phyloP scores from a whole-genome alignment of 2,113 vertebrate genomes.

The Scopus umbretta region DNA sequence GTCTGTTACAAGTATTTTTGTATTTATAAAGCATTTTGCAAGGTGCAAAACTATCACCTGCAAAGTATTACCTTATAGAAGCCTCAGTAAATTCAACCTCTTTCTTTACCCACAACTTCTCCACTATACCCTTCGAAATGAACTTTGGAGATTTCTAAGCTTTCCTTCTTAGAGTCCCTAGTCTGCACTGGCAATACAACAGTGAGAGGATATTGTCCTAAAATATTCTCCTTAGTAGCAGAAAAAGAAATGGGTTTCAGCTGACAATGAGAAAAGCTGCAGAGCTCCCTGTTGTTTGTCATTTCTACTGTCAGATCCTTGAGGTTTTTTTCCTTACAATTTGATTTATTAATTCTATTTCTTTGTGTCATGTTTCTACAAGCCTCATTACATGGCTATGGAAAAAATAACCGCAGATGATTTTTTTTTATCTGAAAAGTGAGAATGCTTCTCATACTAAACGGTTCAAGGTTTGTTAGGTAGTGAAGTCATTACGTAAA shows the following conservation, averaged over 20 bases:
- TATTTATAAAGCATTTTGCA: background rate
- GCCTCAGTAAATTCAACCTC: background rate
- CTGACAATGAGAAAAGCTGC: background rate
- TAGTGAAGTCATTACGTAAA: background rate
- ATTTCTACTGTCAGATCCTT: background rate
- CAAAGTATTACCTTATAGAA: background rate
- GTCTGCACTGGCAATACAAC: background rate
- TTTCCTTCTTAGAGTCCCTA: background rate
- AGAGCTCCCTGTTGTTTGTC: background rate
- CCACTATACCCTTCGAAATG: background rate
- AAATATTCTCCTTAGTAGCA: background rate
- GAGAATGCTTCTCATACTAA: background rate
- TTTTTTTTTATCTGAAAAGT: slow-evolving; percentile 44
- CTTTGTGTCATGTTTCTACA: slow-evolving; percentile 21
- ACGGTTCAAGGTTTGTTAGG: slow-evolving; percentile 21
- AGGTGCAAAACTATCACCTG: background rate
- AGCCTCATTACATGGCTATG: slow-evolving; percentile 6
- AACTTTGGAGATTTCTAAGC: background rate
- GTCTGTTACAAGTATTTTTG: background rate
- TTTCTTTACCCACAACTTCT: background rate
- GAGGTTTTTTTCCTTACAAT: background rate
- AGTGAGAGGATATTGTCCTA: background rate
- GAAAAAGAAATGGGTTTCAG: background rate
- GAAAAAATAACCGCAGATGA: background rate
- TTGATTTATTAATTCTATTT: slow-evolving; percentile 44